Evolutionary conservation across 2,113 vertebrate genomes (phyloP).

Genomic region (Mustelus asterias): DNA sequence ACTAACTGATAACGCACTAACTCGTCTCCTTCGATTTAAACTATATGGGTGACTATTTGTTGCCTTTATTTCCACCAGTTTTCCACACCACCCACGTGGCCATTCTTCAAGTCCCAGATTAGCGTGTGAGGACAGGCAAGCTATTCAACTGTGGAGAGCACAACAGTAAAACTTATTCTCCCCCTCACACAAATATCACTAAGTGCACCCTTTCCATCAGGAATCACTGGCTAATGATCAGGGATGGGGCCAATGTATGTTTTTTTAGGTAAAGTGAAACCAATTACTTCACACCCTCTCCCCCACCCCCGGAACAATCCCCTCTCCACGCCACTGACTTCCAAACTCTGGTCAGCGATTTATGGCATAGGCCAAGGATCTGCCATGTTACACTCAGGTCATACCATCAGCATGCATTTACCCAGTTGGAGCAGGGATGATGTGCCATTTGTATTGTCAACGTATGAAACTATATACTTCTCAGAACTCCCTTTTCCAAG

Average conservation of each 20-base stretch:
- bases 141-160: neutral
- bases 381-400: neutral
- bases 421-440: no score
- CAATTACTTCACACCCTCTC: neutral
- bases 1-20: neutral
- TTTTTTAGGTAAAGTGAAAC: neutral
- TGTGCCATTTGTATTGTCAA: no score
- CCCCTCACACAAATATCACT: neutral
- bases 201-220: neutral
- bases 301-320: no score
- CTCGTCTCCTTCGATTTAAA: neutral
- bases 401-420: neutral
- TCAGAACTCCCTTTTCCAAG: no score
- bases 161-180: neutral
- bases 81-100: neutral
- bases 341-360: neutral
- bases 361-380: neutral
- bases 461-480: no score
- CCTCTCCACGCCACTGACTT: neutral
- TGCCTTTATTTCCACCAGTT: neutral
- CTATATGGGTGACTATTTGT: neutral
- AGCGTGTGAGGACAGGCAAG: neutral
- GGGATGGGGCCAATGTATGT: neutral
- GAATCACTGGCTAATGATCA: neutral
- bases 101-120: neutral